These are phyloP conservation scores for Pseudolaguvia tuberculata DNA, from an alignment of 2,113 vertebrate species.

Conservation along the genomic window DNA sequence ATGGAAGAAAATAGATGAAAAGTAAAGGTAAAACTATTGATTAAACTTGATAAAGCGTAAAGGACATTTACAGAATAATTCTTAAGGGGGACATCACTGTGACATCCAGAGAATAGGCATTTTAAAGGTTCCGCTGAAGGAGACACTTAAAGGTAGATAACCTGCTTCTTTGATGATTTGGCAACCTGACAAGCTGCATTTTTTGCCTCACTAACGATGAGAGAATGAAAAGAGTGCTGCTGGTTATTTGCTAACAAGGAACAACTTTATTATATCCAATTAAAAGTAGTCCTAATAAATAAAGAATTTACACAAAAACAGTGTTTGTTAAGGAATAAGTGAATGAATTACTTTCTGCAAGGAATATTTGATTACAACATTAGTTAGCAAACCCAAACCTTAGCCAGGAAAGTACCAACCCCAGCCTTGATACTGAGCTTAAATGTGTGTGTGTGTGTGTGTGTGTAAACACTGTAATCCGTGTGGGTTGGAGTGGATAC, in stretches of 20 bases:
- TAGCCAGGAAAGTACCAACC: not conserved
- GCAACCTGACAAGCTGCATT: not conserved
- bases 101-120: not conserved
- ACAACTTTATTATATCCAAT: not conserved
- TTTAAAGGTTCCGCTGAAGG: not conserved
- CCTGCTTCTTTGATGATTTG: not conserved
- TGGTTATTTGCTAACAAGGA: not conserved
- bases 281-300: not conserved
- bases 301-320: too few species aligned
- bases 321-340: too few species aligned
- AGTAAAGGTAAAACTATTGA: too few species aligned
- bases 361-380: not conserved
- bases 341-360: not conserved
- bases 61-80: not conserved
- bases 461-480: not conserved
- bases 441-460: too few species aligned
- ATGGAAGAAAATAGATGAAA: too few species aligned
- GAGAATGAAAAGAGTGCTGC: not conserved
- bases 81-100: too few species aligned
- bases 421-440: not conserved
- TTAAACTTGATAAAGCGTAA: too few species aligned
- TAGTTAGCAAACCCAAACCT: not conserved
- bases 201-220: not conserved
- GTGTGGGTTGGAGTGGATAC: constrained; percentile 1
- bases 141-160: not conserved